A percentile compares a stretch with the other conserved stretches of the same genome.
Conservation (phyloP, 2,888 invertebrate genomes). For the Pristionchus entomophagus region DNA sequence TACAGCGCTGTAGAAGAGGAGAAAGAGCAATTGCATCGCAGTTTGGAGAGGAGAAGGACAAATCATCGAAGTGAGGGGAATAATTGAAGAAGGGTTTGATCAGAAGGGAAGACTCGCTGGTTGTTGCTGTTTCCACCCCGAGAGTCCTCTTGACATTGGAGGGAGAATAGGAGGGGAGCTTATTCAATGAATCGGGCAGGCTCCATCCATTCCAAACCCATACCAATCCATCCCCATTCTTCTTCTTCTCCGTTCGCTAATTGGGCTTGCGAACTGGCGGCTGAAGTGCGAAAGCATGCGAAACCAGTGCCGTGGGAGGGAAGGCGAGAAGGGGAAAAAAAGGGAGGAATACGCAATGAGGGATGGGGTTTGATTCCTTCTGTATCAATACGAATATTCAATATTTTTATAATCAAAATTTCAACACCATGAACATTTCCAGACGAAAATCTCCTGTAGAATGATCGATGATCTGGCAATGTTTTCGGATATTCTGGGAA, state of each 20-base stretch:
- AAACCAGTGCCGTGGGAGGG: not conserved
- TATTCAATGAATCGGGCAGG: slow-evolving; percentile 31
- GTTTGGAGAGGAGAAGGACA: not conserved
- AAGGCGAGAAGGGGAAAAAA: not conserved
- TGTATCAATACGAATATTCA: too few relatives aligned
- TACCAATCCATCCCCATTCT: too few relatives aligned
- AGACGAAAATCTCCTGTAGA: too few relatives aligned
- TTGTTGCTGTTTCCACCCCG: not conserved
- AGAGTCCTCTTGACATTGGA: slow-evolving; percentile 37
- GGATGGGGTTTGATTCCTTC: not conserved
- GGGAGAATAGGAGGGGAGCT: not conserved
- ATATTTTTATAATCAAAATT: too few relatives aligned
- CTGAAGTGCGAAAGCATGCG: slow-evolving; percentile 35
- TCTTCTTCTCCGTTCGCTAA: slow-evolving; percentile 20
- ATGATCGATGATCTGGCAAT: not conserved
- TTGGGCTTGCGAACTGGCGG: slow-evolving; percentile 23
- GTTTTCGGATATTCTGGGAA: not conserved
- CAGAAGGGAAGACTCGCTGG: not conserved
- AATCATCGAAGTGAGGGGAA: not conserved
- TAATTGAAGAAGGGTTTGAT: not conserved
- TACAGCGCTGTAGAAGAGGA: not conserved
- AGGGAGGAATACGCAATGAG: not conserved
- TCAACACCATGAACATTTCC: too few relatives aligned
- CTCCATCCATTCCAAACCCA: too few relatives aligned
- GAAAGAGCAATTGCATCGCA: not conserved